These are phyloP conservation scores for Tarsius wallacei DNA, from an alignment of 2,797 vertebrate species.

Conservation along the genomic window DNA sequence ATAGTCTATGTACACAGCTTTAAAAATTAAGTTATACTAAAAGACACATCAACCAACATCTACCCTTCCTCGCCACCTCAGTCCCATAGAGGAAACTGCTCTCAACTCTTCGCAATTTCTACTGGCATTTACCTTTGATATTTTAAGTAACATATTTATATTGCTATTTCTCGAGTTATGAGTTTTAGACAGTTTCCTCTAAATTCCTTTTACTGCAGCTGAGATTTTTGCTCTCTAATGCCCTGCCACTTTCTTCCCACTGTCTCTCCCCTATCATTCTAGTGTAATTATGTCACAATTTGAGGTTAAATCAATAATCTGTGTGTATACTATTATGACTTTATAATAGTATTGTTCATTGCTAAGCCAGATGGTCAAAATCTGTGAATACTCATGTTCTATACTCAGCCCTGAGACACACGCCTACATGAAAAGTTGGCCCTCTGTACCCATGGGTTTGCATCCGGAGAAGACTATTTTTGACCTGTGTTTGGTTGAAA, in stretches of 20 bases:
- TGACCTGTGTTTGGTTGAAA: not conserved
- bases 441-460: accelerated
- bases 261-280: not conserved
- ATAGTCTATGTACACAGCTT: not conserved
- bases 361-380: not conserved
- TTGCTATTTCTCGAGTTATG: not conserved
- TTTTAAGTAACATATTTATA: not conserved
- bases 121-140: not conserved
- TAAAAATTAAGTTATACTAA: not conserved
- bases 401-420: not conserved
- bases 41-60: not conserved
- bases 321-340: not conserved
- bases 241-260: not conserved
- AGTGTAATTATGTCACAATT: not conserved
- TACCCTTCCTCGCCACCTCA: not conserved
- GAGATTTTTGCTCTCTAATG: not conserved
- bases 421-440: too few species aligned
- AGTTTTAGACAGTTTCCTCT: not conserved
- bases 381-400: too few species aligned
- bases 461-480: not conserved
- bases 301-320: slow-evolving; percentile 30
- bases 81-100: not conserved
- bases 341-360: not conserved
- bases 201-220: not conserved
- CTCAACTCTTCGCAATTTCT: not conserved